Percentiles rank a stretch among this genome's conserved stretches.
phyloP scores from a whole-genome alignment of 2,888 invertebrate species.

The Protodeltote pygarga region DNA sequence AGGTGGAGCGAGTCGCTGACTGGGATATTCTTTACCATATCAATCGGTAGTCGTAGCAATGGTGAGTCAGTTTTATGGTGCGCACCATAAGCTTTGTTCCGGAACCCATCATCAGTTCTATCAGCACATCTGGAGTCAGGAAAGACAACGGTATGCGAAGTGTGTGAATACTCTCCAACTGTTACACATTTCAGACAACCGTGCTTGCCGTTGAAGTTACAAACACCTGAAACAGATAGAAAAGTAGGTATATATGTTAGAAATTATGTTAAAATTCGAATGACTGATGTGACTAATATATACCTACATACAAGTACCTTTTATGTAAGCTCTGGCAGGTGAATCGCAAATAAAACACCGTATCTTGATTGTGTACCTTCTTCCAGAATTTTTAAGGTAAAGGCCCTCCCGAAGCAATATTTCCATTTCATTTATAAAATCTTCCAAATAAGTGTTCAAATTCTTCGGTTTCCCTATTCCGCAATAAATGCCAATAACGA shows the following conservation, averaged over 20 bases:
- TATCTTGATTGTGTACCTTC: conserved; percentile 5
- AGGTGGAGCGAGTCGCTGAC: conserved; percentile 35
- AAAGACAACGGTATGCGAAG: conserved; percentile 6
- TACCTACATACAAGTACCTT: no score
- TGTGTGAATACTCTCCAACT: conserved; percentile 8
- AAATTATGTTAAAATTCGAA: no score
- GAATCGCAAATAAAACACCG: conserved; percentile 21
- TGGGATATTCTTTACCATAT: no score
- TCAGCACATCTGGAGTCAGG: not conserved
- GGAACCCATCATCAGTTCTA: conserved; percentile 2
- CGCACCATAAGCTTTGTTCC: conserved; percentile 2
- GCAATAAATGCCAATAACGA: conserved; percentile 34
- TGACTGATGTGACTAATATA: no score
- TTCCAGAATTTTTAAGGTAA: not conserved
- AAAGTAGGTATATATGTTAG: no score
- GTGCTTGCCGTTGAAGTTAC: not conserved
- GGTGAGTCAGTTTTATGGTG: no score
- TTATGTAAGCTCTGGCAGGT: conserved; percentile 13
- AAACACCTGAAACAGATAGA: conserved; percentile 10
- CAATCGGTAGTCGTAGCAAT: no score
- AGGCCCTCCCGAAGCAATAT: no score
- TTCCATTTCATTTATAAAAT: no score
- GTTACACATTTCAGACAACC: not conserved
- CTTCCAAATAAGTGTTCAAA: conserved; percentile 14
- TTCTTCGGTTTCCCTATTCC: conserved; percentile 32